Base-by-base conservation (phyloP, 2,797 vertebrate species). In the Labroides dimidiatus region DNA sequence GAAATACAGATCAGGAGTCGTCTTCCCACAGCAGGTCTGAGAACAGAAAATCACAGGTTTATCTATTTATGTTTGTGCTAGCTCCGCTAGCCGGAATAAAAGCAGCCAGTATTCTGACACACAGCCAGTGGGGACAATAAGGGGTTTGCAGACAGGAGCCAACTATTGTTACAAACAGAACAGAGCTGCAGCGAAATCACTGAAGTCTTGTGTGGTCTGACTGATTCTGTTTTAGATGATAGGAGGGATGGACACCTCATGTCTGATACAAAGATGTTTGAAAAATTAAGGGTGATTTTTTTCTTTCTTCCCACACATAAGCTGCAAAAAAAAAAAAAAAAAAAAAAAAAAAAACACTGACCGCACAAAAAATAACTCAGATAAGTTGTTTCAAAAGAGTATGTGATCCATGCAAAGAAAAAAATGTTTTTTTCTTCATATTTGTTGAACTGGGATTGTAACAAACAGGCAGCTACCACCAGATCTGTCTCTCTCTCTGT, bases 101-200 rank as follows among this genome's bases (percentile, higher is more conserved):
- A 69, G 39, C 24, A 75, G 8, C 11, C 24, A 65, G 58, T n/a
- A 1, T 76, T 77, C 62, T 75, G 57, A 68, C 62, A 68, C 67
- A 73, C 72, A 82, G 63, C 54, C 56, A 52, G 72, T 41, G 51
- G 27, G 20, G 53, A 78, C n/a, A 19, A 77, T 78, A 57, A 75
- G 80, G 71, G 62, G 53, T 59, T 60, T 63, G 23, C 75, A 0
- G n/a, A 54, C 4, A 50, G 53, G 37, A 77, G 66, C 23, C 67
- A 62, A 65, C 75, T 63, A 66, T 61, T 82, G 69, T 72, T 56
- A 60, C 59, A 63, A 75, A 67, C 33, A 78, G 61, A 75, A 83
- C 47, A 72, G 72, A 70, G 69, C 42, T 55, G 47, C 62, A 64
- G 55, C 51, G 45, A 77, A 77, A 77, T 75, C 56, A 72, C 55